Base-by-base conservation (phyloP, 2,888 invertebrate genomes). In the Clistopyga incitator region DNA sequence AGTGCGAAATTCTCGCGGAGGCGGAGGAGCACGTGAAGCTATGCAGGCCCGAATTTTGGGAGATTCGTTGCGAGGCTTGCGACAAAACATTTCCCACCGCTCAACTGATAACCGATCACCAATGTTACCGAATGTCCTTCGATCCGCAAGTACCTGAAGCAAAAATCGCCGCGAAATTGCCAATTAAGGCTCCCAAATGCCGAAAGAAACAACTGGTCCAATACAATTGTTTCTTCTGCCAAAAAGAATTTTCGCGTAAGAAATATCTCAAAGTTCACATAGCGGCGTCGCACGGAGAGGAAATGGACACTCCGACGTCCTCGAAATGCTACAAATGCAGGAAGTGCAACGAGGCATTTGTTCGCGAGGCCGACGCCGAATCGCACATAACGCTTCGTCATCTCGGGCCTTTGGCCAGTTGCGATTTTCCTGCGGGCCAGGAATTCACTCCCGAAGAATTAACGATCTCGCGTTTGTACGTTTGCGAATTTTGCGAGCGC, bases 241-340 rank as follows among this genome's bases (percentile, higher is more conserved):
- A 87, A 6, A 90, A 90, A 77, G 81, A 85, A 71, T 91, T 91
- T 76, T 84, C 86, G 18, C 86, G 89, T 25, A 89, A 89, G 76
- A 87, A 88, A 56, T 89, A 88, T 77, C 85, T 90, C 3, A 87
- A 88, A n/a, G 90, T 88, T 52, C 91, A 91, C 74, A 87, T 90
- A 78, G 71, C 84, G 13, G 52, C 85, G 8, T 77, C 81, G 23
- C 90, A 90, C 75, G 81, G 65, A 23, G 87, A 87, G 11, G 20
- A 42, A 20, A 65, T 81, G n/a, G 84, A 85, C 34, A 77, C 85
- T 38, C 81, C 86, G 64, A 68, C 64, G 1, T 77, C 79, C 3
- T 65, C 76, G 0, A 78, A 50, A 29, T 89, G 89, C 67, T 90
- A 87, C 78, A 88, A 87, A 42, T 90, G 90, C 64, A 87, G 86